phyloP scores from a whole-genome alignment of 2,113 vertebrate genomes.

The Chlamydotis undulata region DNA sequence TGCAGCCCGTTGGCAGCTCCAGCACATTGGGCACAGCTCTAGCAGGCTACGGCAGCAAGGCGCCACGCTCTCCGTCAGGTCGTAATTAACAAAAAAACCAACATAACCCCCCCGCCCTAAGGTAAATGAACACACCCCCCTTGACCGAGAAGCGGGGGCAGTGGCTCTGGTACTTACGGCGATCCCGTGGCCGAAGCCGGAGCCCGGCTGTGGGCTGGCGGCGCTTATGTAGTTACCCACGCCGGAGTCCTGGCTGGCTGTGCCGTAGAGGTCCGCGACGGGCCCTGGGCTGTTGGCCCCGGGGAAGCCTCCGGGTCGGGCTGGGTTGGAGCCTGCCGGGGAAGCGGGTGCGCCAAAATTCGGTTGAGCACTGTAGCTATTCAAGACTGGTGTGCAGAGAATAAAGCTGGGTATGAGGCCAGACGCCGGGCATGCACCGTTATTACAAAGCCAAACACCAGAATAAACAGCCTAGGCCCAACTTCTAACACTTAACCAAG shows the following conservation, averaged over 20 bases:
- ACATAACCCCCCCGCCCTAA: accelerated
- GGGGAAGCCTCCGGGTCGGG: conserved; percentile 94
- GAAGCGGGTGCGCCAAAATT: conserved; percentile 87
- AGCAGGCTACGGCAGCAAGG: background rate
- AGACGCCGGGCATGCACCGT: conserved; percentile 83
- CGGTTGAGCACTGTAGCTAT: conserved; percentile 90
- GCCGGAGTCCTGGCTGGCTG: conserved; percentile 95
- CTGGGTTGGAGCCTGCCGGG: conserved; percentile 93
- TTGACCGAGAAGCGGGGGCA: accelerated
- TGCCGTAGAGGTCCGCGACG: conserved; percentile 84
- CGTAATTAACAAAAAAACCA: accelerated
- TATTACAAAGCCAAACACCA: conserved; percentile 84
- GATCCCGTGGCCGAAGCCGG: conserved; percentile 95
- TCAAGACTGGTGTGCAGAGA: conserved; percentile 88
- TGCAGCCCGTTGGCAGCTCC: background rate
- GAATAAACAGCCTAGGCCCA: conserved; percentile 82
- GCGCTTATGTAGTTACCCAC: conserved; percentile 99
- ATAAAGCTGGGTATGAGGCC: conserved; percentile 87
- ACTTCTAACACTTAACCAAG: conserved; percentile 86
- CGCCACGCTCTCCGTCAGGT: background rate
- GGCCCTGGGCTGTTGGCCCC: conserved; percentile 98
- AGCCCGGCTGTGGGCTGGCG: conserved; percentile 96
- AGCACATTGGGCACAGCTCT: background rate
- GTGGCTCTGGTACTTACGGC: conserved; percentile 85
- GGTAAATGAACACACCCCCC: too few species aligned